Base-by-base conservation (phyloP, 2,888 invertebrate genomes). In the Bhutanitis thaidina region DNA sequence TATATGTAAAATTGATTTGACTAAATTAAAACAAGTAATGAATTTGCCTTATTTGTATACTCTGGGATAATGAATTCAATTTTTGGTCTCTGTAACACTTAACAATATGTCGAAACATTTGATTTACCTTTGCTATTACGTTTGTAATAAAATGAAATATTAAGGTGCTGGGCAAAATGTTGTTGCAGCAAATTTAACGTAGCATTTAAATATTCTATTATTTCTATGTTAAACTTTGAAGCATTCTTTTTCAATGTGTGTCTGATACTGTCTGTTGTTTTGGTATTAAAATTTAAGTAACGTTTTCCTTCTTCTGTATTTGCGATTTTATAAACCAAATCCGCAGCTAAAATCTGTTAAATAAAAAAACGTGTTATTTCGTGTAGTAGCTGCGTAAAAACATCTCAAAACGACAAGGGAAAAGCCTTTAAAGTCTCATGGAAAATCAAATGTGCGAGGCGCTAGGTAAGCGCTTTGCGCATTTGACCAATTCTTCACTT, bases 261-360 rank as follows among this genome's bases (percentile, higher is more conserved):
- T 58, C 76, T 81, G 16, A 87, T 69, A 40, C 87, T 86, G 47
- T 74, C 77, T 7, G 69, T 71, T 43, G 87, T 73, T 74, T 77
- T 87, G 4, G 85, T 77, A 55, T 68, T 87, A 20, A 68, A 83
- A 57, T 77, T 85, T 36, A 88, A 61, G 55, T 88, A 88, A 50
- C 80, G 69, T 50, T 77, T 70, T 7, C 88, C 88, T 64, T 87
- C 85, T 64, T 85, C 84, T 50, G 80, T 32, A 37, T 74, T 70
- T 7, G 77, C 69, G 16, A 88, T 59, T 68, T 80, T 79, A 50
- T 65, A 54, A 38, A 88, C 53, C 44, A 85, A 67, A 16, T 56
- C 55, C 15, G 83, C 75, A 36, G 85, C 64, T 52, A 83, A 60
- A 30, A 56, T 67, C 87, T 88, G 66, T 41, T 20, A 7, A n/a